Conservation (phyloP, 2,888 invertebrate genomes). For the Euzetes globulus region DNA sequence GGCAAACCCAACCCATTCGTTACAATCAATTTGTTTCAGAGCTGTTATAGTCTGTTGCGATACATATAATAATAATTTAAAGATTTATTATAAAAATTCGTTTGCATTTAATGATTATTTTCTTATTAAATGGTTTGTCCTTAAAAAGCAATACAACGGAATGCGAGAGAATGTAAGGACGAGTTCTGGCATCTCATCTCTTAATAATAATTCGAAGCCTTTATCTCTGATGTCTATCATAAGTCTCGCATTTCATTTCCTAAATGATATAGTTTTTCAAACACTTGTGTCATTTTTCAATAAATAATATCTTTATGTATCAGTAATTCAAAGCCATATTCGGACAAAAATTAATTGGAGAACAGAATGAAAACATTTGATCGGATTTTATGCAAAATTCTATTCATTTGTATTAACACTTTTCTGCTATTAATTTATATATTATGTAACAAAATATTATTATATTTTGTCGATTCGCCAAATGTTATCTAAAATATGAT, state of each 20-base stretch:
- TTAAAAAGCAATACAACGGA: neutral
- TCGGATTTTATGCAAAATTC: neutral
- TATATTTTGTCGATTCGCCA: neutral
- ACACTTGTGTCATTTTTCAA: constrained; percentile 6
- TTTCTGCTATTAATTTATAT: neutral
- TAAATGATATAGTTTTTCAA: neutral
- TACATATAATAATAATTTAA: neutral
- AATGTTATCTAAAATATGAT: neutral
- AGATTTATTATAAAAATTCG: neutral
- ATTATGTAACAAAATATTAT: constrained; percentile 6
- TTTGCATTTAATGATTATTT: neutral
- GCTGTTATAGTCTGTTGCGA: neutral
- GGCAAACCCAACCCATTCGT: neutral
- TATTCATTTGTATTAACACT: neutral
- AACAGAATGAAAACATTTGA: neutral
- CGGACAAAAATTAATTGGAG: neutral
- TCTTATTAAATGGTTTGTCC: neutral
- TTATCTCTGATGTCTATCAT: neutral
- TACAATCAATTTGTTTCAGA: constrained; percentile 3
- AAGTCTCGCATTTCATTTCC: neutral
- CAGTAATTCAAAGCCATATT: neutral
- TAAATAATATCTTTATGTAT: neutral
- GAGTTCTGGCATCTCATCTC: neutral
- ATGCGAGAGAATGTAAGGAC: neutral
- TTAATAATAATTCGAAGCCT: neutral